These are phyloP conservation scores for Mesoclemmys tuberculata DNA, from an alignment of 2,113 vertebrate species.

Conservation along the genomic window DNA sequence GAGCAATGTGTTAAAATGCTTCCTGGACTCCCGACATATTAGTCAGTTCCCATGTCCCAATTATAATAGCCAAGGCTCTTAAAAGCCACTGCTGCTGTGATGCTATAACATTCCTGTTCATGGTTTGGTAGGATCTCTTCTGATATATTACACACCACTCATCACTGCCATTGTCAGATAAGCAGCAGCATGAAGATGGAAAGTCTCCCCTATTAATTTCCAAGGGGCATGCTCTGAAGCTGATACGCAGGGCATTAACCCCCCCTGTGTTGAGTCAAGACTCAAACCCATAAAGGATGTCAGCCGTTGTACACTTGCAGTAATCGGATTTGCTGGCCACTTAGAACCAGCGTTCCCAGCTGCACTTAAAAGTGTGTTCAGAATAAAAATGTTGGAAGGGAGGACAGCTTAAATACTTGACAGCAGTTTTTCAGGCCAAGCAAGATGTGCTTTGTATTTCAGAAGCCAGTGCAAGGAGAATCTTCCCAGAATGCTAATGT, in stretches of 20 bases:
- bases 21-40: neutral
- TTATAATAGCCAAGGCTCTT: neutral
- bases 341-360: constrained; percentile 14
- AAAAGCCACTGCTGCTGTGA: accelerated
- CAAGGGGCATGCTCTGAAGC: neutral
- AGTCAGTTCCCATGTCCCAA: neutral
- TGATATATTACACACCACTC: neutral
- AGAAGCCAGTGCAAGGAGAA: neutral
- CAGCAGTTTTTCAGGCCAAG: neutral
- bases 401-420: constrained; percentile 27
- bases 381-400: constrained; percentile 30
- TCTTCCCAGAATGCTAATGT: neutral
- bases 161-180: neutral
- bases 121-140: neutral
- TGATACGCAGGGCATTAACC: constrained; percentile 27
- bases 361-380: constrained; percentile 45
- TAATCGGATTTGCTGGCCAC: constrained; percentile 58
- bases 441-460: neutral
- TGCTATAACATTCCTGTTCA: neutral
- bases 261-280: constrained; percentile 42
- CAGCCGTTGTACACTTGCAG: accelerated
- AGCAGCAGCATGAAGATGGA: constrained; percentile 34
- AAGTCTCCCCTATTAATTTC: constrained; percentile 40
- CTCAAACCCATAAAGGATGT: constrained; percentile 29
- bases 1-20: neutral